Evolutionary conservation across 2,113 vertebrate species (phyloP).

Genomic region (Eleginops maclovinus): DNA sequence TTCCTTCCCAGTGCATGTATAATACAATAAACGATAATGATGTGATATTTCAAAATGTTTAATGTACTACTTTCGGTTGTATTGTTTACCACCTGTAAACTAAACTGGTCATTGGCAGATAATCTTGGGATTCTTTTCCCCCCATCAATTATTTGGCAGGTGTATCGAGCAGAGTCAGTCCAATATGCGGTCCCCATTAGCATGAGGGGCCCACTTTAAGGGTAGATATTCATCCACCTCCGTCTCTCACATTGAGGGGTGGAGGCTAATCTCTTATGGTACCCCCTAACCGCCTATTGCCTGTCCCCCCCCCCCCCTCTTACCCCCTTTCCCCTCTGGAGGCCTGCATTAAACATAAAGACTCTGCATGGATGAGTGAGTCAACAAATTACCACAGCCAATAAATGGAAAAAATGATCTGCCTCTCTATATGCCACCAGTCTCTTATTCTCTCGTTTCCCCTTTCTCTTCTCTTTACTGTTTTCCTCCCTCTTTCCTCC

Average conservation of each 20-base stretch:
- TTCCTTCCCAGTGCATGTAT: background rate
- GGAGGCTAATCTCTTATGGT: constrained; percentile 77
- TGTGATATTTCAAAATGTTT: background rate
- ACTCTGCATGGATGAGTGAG: constrained; percentile 87
- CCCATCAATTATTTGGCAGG: constrained; percentile 62
- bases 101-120: constrained; percentile 5
- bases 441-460: constrained; percentile 54
- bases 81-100: constrained; percentile 16
- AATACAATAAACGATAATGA: background rate
- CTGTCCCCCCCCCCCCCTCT: constrained; percentile 38
- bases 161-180: constrained; percentile 64
- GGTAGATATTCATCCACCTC: constrained; percentile 72
- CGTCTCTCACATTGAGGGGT: constrained; percentile 70
- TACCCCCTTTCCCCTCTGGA: constrained; percentile 69
- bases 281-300: constrained; percentile 61
- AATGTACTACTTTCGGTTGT: background rate
- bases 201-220: constrained; percentile 81
- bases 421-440: constrained; percentile 68
- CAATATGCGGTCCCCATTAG: constrained; percentile 79
- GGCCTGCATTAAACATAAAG: constrained; percentile 89
- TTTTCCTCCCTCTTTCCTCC: constrained; percentile 21
- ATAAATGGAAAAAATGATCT: constrained; percentile 82
- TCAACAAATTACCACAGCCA: constrained; percentile 88
- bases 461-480: constrained; percentile 2
- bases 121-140: constrained; percentile 16